Percentiles rank a stretch among this genome's conserved stretches.
Conservation (phyloP, 2,113 vertebrate species). For the Rhynchopsitta pachyrhyncha region DNA sequence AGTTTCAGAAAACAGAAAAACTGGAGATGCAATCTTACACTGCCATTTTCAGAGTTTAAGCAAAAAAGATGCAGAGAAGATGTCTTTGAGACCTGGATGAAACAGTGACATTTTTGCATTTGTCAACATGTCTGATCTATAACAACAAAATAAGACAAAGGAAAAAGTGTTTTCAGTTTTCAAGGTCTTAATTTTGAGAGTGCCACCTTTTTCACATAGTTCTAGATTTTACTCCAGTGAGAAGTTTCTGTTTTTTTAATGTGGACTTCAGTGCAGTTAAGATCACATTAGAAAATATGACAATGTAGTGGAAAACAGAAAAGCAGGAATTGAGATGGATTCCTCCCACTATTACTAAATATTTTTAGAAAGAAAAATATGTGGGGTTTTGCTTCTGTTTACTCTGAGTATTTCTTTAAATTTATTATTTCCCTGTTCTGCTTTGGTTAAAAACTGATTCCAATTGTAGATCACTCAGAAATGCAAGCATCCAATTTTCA, state of each 20-base stretch:
- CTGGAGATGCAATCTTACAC: background rate
- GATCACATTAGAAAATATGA: background rate
- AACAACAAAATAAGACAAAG: background rate
- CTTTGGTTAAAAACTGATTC: background rate
- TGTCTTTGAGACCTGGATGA: background rate
- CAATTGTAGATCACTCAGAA: background rate
- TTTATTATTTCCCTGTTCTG: background rate
- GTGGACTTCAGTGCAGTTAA: background rate
- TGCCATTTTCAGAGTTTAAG: background rate
- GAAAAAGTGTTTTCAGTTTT: background rate
- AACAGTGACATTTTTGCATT: background rate
- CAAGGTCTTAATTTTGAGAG: background rate
- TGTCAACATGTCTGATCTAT: background rate
- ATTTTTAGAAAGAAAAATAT: background rate
- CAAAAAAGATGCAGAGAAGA: background rate
- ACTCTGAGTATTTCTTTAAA: background rate
- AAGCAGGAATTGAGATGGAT: background rate
- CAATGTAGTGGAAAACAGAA: background rate
- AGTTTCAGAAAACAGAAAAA: background rate
- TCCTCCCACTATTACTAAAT: background rate
- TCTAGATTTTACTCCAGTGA: background rate
- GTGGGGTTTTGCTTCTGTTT: background rate
- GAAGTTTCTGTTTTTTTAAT: background rate
- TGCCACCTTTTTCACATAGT: background rate
- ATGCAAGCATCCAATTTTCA: background rate